Conservation (phyloP, 2,888 invertebrate genomes). For the Zele albiditarsus region DNA sequence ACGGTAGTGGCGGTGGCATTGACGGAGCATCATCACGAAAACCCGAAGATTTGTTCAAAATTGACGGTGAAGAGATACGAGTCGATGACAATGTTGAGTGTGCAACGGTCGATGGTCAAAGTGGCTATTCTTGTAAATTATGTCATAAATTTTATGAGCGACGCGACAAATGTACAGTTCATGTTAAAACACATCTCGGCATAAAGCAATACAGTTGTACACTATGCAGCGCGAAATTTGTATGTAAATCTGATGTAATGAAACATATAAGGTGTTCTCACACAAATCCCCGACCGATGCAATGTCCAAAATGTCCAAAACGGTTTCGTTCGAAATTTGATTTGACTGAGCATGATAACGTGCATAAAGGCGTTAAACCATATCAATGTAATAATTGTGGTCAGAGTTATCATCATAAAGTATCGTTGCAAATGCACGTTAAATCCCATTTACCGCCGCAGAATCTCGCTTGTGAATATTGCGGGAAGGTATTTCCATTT, state of each 20-base stretch:
- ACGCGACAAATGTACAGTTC: slow-evolving; percentile 70
- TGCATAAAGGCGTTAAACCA: slow-evolving; percentile 70
- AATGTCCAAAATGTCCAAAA: slow-evolving; percentile 70
- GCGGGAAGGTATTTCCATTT: slow-evolving; percentile 70
- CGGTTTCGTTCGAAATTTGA: slow-evolving; percentile 71
- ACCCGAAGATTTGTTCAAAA: slow-evolving; percentile 67
- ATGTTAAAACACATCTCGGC: slow-evolving; percentile 70
- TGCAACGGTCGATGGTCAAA: slow-evolving; percentile 61
- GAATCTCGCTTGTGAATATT: slow-evolving; percentile 70
- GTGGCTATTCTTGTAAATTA: slow-evolving; percentile 67
- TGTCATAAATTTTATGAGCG: slow-evolving; percentile 69
- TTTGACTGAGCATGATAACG: slow-evolving; percentile 69
- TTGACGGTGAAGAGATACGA: slow-evolving; percentile 70
- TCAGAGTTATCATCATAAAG: slow-evolving; percentile 71
- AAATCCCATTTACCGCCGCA: slow-evolving; percentile 71
- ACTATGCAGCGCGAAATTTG: slow-evolving; percentile 69
- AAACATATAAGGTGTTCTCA: slow-evolving; percentile 71
- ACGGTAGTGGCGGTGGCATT: not conserved
- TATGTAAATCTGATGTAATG: slow-evolving; percentile 71
- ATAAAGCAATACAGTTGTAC: slow-evolving; percentile 70
- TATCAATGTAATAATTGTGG: slow-evolving; percentile 68
- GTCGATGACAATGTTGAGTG: slow-evolving; percentile 70
- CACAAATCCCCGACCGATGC: slow-evolving; percentile 70
- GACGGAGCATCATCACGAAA: slow-evolving; percentile 54
- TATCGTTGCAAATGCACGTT: slow-evolving; percentile 71